These are phyloP conservation scores for Dendronephthya gigantea DNA, from an alignment of 64 coral and sea anemone species.

Conservation along the genomic window DNA sequence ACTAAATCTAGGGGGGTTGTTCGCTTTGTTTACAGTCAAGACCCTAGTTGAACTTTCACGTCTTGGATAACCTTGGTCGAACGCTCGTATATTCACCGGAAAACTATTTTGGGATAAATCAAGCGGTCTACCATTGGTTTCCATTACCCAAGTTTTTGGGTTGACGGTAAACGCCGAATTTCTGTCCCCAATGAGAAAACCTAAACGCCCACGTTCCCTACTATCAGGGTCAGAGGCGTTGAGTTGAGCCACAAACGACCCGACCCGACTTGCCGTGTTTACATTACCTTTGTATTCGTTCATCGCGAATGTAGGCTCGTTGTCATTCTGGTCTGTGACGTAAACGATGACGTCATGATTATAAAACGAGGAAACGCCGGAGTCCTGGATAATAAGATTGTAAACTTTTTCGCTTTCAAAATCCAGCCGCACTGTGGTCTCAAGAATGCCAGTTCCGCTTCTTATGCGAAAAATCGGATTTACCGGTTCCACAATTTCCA, in stretches of 20 bases:
- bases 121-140: neutral
- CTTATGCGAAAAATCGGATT: neutral
- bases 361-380: neutral
- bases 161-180: neutral
- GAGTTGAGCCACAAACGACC: neutral
- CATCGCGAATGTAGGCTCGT: neutral
- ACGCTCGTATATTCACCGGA: neutral
- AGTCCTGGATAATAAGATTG: neutral
- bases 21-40: neutral
- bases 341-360: constrained; percentile 4
- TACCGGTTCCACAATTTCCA: neutral
- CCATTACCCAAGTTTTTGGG: neutral
- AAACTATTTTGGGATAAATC: neutral
- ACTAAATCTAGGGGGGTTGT: neutral
- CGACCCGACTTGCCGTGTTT: neutral
- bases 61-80: neutral
- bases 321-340: neutral
- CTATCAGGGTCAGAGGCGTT: neutral
- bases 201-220: neutral
- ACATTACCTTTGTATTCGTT: neutral
- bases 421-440: neutral
- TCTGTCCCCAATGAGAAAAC: neutral
- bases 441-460: neutral
- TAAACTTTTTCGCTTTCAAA: neutral
- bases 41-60: neutral